Evolutionary conservation across 37 sponge, comb jelly and placozoan species (phyloP), one percentile per base, ranked within the genome.

Genomic region (Beroe forskalii): DNA sequence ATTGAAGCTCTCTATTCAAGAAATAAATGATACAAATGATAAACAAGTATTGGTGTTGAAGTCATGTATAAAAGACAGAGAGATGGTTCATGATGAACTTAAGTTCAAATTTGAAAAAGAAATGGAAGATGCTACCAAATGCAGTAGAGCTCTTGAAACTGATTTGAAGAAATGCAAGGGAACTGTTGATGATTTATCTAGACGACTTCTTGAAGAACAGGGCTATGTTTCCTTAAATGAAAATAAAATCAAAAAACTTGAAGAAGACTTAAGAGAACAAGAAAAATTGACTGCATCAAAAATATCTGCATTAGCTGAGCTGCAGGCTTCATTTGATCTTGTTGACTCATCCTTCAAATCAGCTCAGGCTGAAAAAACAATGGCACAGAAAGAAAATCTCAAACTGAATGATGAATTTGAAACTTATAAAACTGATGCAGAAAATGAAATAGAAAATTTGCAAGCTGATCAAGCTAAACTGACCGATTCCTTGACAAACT

Each of bases 391-490:
- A 25, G 55, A 80, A 44, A 23, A 25, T 9, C 24, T 33, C 14
- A 44, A 80, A 4, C 20, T 80, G 14, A 27, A 25, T 42, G 27
- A 41, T 80, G 48, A 80, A 25, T 25, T 44, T 24, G 40, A 27
- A 40, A 80, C 27, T 3, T 80, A 80, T 37, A 80, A 43, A 80
- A 25, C 8, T 43, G 55, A 43, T 41, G 86, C 86, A n/a, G 86
- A 80, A 42, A 4, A 41, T 2, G 48, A 80, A 80, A 80, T 80
- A n/a, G 86, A 80, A 4, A 37, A 27, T 23, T 37, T 80, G 0
- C 86, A 80, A 24, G 3, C 31, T 25, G 86, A 80, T 22, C 55
- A 33, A n/a, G 27, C 86, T 23, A 37, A 43, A 23, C 55, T 80
- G 4, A 80, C 86, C 9, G 86, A 80, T 44, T 80, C 86, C 4